A percentile compares a stretch with the other conserved stretches of the same genome.
Conservation (phyloP, 2,797 vertebrate species). For the Micromesistius poutassou region DNA sequence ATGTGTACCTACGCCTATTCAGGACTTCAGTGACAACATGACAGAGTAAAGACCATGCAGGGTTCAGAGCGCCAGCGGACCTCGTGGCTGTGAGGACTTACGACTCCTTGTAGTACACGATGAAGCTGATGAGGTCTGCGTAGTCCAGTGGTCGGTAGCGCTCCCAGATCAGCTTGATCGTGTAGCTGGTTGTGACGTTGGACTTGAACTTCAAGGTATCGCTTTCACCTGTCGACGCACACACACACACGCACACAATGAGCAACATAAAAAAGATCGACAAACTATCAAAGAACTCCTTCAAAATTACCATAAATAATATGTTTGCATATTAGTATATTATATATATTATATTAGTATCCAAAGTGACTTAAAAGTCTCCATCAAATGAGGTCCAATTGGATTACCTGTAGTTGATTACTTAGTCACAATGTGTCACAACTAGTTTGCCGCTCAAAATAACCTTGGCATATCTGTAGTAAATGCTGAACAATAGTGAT, state of each 20-base stretch:
- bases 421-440: too few relatives aligned
- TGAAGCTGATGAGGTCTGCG: constrained; percentile 92
- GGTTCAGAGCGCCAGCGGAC: not conserved
- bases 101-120: constrained; percentile 98
- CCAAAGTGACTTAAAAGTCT: too few relatives aligned
- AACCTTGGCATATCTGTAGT: too few relatives aligned
- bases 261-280: not conserved
- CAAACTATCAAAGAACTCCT: too few relatives aligned
- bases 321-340: not conserved
- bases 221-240: constrained; percentile 82
- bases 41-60: not conserved
- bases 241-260: not conserved
- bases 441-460: too few relatives aligned
- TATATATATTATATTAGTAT: too few relatives aligned
- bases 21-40: not conserved
- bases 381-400: too few relatives aligned
- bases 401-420: too few relatives aligned
- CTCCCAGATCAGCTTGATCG: constrained; percentile 89
- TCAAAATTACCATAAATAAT: not conserved
- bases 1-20: not conserved
- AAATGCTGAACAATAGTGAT: too few relatives aligned
- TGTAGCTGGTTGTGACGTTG: constrained; percentile 83
- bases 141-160: constrained; percentile 85
- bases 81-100: constrained; percentile 70
- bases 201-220: constrained; percentile 86